Evolutionary conservation across 2,888 invertebrate species (phyloP), one percentile per base, ranked within the genome.

Genomic region (Sycophila texana): DNA sequence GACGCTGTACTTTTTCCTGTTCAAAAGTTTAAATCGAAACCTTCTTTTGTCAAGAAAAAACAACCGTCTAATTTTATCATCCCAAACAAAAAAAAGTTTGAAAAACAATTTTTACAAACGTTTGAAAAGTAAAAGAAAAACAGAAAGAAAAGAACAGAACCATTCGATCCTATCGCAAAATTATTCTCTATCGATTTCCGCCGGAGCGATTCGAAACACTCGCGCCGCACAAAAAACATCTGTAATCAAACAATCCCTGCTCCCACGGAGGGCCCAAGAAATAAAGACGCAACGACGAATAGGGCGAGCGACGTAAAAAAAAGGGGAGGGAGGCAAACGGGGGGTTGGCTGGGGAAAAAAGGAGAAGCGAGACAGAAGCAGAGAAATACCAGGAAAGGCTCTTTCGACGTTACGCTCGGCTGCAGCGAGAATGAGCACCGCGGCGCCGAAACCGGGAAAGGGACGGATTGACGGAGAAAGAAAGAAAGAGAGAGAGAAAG

Each of bases 361-460:
- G 66, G 39, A 63, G 67, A 74, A 75, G 70, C 16, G 53, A 47
- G 58, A 58, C 51, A 61, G 66, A 49, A 71, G 68, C n/a, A 57
- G 20, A 65, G 72, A 70, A 67, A 67, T 77, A 81, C 67, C 49
- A 63, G 63, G 65, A 78, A 77, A 77, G 78, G 74, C 74, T 77
- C 77, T 77, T 70, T 80, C 75, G 66, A 66, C 73, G 66, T 74
- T 68, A 71, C 74, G 73, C 77, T 70, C 47, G 70, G 57, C 51
- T 77, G 70, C 70, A 20, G 71, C 51, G 57, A 49, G 71, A 80
- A 77, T 74, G 74, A 74, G 77, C 65, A 53, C 60, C 30, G 63
- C 30, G 13, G 10, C 18, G 49, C 4, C 55, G 39, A 13, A 73
- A 61, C 30, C 7, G 39, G 39, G 39, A 63, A 61, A n/a, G 60